Evolutionary conservation across 2,113 vertebrate species (phyloP), one percentile per base, ranked within the genome.

Genomic region (Cochlearius cochlearius): DNA sequence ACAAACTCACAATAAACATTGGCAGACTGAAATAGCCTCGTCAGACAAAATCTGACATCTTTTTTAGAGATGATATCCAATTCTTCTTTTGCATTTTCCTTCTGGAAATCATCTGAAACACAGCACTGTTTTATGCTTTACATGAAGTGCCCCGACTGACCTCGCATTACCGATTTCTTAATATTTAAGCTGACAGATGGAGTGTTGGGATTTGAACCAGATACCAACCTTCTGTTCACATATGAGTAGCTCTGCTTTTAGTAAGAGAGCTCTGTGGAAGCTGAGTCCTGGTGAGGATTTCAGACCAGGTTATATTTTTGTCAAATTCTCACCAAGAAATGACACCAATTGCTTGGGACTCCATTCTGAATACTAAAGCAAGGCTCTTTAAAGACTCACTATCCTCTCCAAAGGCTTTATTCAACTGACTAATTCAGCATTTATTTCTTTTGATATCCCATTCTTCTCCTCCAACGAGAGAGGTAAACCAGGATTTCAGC

Each of bases 171-270:
- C 84, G 52, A 92, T 83, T 94, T 94, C 74, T 95, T 96, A 96
- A 80, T 96, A 75, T 96, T 97, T 96, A 97, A 96, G 56, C 52
- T 93, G 96, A 92, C 88, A 96, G 93, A 96, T 95, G 79, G 95
- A 94, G 84, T 85, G 59, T 85, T 96, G 86, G 82, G 62, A 97
- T 94, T 94, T 85, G 95, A 98, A 95, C 76, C 72, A 97, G 58
- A 96, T 60, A 91, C 79, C 56, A 91, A 84, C 76, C 93, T 96
- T 95, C 92, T 94, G 91, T 95, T 96, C 93, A 88, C 26, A 88
- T 93, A 72, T 76, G 39, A 93, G 36, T 94, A 96, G 13, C 34
- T 81, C 50, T 71, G 47, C 9, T 76, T 82, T 78, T 72, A 82
- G 43, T 71, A 63, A 68, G 22, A 93, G 78, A 82, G 39, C 78